Conservation (phyloP, 2,888 invertebrate species). For the Drosophila parthenogenetica region DNA sequence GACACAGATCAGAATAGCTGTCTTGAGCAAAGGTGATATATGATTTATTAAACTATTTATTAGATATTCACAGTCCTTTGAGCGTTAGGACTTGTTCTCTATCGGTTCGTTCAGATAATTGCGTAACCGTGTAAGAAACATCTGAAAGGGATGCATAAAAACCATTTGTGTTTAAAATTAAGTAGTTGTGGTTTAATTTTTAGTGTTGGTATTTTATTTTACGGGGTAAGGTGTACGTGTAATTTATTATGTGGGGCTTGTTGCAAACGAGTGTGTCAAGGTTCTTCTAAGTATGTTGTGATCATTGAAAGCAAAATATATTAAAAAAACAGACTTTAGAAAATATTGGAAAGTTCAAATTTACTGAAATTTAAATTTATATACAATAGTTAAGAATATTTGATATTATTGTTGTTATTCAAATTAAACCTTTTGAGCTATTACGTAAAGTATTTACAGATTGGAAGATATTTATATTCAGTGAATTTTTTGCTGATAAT, state of each 20-base stretch:
- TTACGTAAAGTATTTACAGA: too few relatives aligned
- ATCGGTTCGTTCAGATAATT: background rate
- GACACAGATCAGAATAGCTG: background rate
- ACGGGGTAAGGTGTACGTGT: background rate
- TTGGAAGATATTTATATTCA: too few relatives aligned
- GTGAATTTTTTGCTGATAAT: too few relatives aligned
- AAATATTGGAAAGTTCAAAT: background rate
- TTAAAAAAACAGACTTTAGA: constrained; percentile 2
- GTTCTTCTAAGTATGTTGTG: constrained; percentile 2
- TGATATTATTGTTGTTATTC: background rate
- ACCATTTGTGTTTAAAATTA: constrained; percentile 19
- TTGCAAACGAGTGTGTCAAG: constrained; percentile 3
- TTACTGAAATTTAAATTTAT: background rate
- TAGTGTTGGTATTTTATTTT: background rate
- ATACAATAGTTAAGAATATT: constrained; percentile 1
- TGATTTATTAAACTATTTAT: too few relatives aligned
- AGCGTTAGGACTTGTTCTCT: constrained; percentile 10
- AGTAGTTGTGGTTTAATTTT: background rate
- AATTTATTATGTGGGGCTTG: background rate
- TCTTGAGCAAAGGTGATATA: background rate
- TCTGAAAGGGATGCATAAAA: constrained; percentile 60
- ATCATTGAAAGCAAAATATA: constrained; percentile 15
- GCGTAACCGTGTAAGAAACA: constrained; percentile 68
- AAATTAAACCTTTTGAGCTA: background rate
- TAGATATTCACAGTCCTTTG: background rate